These are phyloP conservation scores for Buphagus erythrorhynchus DNA, from an alignment of 2,797 vertebrate species.

Conservation along the genomic window DNA sequence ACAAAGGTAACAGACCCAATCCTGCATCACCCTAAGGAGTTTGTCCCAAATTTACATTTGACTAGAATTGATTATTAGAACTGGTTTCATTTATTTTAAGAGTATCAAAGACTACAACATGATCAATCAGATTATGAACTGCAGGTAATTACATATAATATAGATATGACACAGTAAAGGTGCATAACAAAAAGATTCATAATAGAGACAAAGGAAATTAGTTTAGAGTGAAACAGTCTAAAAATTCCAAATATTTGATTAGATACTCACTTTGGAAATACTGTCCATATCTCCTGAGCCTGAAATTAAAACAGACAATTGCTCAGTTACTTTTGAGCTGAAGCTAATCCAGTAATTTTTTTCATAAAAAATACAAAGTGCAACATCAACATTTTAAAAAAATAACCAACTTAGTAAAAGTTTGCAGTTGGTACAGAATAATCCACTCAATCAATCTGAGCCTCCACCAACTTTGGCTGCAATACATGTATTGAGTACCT, in stretches of 20 bases:
- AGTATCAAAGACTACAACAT: neutral
- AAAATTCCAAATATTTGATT: neutral
- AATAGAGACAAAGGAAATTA: neutral
- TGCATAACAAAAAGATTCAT: neutral
- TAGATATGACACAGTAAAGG: neutral
- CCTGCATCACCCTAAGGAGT: neutral
- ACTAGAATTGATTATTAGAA: neutral
- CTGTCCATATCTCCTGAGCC: conserved; percentile 98
- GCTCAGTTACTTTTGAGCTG: conserved; percentile 27
- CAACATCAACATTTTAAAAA: neutral
- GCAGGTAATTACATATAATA: neutral
- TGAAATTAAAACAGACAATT: conserved; percentile 73
- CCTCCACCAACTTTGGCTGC: neutral
- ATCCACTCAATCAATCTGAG: neutral
- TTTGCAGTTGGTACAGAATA: neutral
- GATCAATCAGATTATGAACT: neutral
- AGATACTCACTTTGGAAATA: conserved; percentile 91
- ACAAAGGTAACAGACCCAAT: conserved; percentile 5
- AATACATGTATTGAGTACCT: neutral
- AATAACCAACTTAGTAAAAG: neutral
- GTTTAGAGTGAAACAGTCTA: neutral
- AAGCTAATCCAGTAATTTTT: neutral
- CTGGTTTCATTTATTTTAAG: neutral
- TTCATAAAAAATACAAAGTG: neutral
- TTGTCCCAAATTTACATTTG: neutral